phyloP scores from a whole-genome alignment of 2,113 vertebrate species.

The Thalassoma bifasciatum region DNA sequence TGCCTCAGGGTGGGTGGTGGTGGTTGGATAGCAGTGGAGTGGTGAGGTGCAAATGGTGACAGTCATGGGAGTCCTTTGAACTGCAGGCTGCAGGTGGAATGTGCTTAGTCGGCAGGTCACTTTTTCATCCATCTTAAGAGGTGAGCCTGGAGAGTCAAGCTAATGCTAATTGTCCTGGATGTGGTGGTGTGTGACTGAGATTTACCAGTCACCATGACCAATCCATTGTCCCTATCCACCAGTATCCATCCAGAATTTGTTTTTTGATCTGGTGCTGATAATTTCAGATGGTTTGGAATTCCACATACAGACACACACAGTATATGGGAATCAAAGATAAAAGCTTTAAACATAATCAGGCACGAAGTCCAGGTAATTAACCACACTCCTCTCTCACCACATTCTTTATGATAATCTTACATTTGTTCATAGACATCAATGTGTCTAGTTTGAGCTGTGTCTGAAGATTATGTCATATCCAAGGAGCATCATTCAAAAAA shows the following conservation, averaged over 20 bases:
- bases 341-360: no score
- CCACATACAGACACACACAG: no score
- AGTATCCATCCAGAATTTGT: neutral
- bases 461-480: no score
- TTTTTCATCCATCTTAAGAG: conserved; percentile 76
- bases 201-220: conserved; percentile 66
- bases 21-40: conserved; percentile 55
- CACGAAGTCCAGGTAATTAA: no score
- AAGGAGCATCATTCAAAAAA: no score
- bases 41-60: conserved; percentile 54
- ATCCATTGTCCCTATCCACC: conserved; percentile 53
- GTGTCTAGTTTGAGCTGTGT: no score
- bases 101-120: conserved; percentile 80
- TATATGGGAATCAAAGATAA: neutral
- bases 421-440: no score
- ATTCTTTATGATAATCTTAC: no score
- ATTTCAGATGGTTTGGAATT: neutral
- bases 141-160: conserved; percentile 75
- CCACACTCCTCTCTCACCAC: no score
- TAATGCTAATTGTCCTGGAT: conserved; percentile 76
- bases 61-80: conserved; percentile 77
- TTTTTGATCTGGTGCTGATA: conserved; percentile 52
- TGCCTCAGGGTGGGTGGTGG: conserved; percentile 71
- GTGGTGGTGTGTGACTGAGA: conserved; percentile 66
- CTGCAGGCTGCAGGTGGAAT: conserved; percentile 77